Evolutionary conservation across 1,140 invertebrate genomes (phyloP).

Genomic region (Anagrus nilaparvatae): DNA sequence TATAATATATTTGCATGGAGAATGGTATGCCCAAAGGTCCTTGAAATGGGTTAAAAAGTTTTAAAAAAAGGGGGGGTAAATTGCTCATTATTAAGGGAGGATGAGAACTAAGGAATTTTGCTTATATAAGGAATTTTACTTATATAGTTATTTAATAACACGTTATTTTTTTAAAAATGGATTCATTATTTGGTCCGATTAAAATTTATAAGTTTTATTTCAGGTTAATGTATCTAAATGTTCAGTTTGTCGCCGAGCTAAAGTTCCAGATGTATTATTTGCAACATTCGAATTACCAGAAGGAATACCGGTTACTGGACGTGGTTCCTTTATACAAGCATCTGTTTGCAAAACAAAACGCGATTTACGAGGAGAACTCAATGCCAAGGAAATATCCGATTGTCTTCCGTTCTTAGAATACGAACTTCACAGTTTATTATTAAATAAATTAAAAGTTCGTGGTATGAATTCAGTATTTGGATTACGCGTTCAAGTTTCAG

Average conservation of each 20-base stretch:
- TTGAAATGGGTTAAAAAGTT: no score
- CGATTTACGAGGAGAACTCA: constrained; percentile 72
- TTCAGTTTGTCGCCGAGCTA: constrained; percentile 52
- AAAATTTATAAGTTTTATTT: constrained; percentile 56
- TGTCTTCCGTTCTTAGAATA: constrained; percentile 91
- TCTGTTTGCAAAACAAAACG: constrained; percentile 70
- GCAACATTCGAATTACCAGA: constrained; percentile 79
- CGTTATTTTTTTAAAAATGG: no score
- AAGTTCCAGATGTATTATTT: constrained; percentile 84
- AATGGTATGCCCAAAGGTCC: no score
- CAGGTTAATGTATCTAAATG: constrained; percentile 50
- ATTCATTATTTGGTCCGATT: no score
- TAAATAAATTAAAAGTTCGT: constrained; percentile 85
- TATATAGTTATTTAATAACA: no score
- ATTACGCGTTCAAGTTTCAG: constrained; percentile 69
- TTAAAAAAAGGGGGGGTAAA: no score
- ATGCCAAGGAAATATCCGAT: constrained; percentile 89
- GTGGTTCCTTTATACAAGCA: constrained; percentile 65
- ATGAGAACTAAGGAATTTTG: no score
- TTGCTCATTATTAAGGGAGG: no score
- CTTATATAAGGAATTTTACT: no score
- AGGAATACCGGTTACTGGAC: constrained; percentile 59
- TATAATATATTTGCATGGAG: no score
- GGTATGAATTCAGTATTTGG: constrained; percentile 92
- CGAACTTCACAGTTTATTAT: constrained; percentile 81